These are phyloP conservation scores for Addax nasomaculatus DNA, from an alignment of 2,113 vertebrate species.

Conservation along the genomic window DNA sequence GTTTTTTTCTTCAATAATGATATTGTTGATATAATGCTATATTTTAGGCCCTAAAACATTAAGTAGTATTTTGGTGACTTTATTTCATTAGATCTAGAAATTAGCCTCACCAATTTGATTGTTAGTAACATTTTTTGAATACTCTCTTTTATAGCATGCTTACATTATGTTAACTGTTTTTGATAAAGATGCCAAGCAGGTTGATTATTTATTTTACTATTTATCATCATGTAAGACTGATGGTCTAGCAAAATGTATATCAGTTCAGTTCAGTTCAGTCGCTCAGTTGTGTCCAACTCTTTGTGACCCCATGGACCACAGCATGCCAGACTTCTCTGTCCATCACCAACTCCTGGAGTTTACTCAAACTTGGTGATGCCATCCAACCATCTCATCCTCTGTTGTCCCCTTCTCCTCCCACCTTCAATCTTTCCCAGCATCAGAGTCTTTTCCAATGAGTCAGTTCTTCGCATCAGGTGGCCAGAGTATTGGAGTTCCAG, in stretches of 20 bases:
- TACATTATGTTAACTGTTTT: background rate
- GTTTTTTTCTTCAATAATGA: background rate
- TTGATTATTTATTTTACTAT: background rate
- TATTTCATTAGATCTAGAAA: background rate
- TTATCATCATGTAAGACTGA: background rate
- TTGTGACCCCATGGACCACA: background rate
- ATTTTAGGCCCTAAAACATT: background rate
- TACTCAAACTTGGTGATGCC: background rate
- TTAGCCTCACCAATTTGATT: background rate
- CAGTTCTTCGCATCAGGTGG: background rate
- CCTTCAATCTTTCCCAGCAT: background rate
- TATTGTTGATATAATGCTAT: background rate
- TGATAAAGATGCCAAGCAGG: background rate
- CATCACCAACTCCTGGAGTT: background rate
- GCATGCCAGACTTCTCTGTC: background rate
- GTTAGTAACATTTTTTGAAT: background rate
- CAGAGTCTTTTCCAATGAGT: background rate
- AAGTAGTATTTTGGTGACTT: background rate
- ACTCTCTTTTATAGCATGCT: background rate
- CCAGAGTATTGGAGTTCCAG: background rate
- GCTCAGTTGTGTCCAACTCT: accelerated
- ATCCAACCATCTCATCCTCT: background rate
- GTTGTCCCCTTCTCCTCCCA: background rate
- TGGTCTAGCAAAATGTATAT: background rate
- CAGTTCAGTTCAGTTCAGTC: background rate